phyloP scores from a whole-genome alignment of 2,888 invertebrate genomes.

The Epirrhoe tristata region DNA sequence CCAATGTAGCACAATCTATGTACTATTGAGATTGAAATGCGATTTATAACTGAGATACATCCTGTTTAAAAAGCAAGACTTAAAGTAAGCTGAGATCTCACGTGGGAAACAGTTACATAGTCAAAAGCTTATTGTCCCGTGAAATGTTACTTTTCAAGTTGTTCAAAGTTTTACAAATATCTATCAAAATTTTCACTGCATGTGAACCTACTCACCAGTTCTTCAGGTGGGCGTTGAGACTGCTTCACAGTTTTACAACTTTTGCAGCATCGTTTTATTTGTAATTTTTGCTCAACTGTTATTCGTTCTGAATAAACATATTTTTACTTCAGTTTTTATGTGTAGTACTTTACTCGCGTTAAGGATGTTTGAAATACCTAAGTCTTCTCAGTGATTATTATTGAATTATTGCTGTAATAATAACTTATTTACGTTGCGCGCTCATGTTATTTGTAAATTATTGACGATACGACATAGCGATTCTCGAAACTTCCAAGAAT shows the following conservation, averaged over 20 bases:
- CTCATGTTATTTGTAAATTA: slow-evolving; percentile 1
- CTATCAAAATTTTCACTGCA: not conserved
- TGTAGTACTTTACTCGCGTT: not conserved
- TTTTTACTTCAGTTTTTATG: too few species aligned
- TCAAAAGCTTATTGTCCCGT: not conserved
- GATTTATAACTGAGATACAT: slow-evolving; percentile 58
- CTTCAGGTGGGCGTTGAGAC: too few species aligned
- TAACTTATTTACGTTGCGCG: not conserved
- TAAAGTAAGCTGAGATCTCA: not conserved
- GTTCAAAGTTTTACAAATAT: not conserved
- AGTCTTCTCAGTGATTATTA: not conserved
- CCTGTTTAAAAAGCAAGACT: slow-evolving; percentile 34
- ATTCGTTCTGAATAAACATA: too few species aligned
- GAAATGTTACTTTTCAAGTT: not conserved
- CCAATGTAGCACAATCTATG: slow-evolving; percentile 56
- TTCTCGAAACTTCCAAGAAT: slow-evolving; percentile 6
- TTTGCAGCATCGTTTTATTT: too few species aligned
- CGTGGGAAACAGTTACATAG: not conserved
- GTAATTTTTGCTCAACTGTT: too few species aligned
- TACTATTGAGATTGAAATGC: slow-evolving; percentile 48
- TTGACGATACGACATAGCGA: slow-evolving; percentile 9
- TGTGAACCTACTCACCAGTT: too few species aligned
- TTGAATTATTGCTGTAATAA: slow-evolving; percentile 1
- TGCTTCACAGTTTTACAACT: too few species aligned
- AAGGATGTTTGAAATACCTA: not conserved